Conservation (phyloP, 1,140 invertebrate species). For the Phymorhynchus buccinoides region DNA sequence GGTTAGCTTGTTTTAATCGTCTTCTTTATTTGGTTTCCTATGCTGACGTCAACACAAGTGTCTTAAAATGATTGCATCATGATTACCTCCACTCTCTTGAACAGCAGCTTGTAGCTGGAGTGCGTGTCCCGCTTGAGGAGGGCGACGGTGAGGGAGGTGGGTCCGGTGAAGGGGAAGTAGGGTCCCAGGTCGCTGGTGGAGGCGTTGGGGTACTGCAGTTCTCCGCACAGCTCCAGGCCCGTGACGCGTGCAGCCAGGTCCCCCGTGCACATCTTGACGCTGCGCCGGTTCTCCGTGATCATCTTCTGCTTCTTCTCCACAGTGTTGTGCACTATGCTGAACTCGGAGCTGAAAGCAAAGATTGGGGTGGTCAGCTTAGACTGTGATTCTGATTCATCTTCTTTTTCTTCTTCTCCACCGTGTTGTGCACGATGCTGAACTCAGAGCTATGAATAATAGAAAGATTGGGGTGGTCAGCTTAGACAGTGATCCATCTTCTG, state of each 20-base stretch:
- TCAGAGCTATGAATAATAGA: too few species aligned
- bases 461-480: too few species aligned
- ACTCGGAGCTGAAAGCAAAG: not conserved
- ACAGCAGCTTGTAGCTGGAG: slow-evolving; percentile 74
- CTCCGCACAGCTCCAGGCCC: slow-evolving; percentile 87
- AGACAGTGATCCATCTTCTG: too few species aligned
- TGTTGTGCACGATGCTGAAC: too few species aligned
- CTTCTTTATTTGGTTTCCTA: too few species aligned
- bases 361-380: too few species aligned
- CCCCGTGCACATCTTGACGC: slow-evolving; percentile 77
- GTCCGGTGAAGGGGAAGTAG: slow-evolving; percentile 87
- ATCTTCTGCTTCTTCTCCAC: slow-evolving; percentile 43
- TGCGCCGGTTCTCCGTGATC: slow-evolving; percentile 73
- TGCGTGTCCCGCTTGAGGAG: slow-evolving; percentile 85
- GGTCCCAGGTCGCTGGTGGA: slow-evolving; percentile 76
- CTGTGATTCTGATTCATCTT: too few species aligned
- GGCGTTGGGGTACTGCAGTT: slow-evolving; percentile 83
- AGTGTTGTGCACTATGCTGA: slow-evolving; percentile 23
- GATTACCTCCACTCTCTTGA: slow-evolving; percentile 59
- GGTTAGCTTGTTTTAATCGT: too few species aligned
- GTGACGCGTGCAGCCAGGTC: slow-evolving; percentile 75
- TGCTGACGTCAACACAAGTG: too few species aligned
- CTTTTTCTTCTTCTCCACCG: too few species aligned
- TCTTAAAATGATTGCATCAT: too few species aligned
- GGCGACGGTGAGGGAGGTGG: slow-evolving; percentile 82